phyloP scores from a whole-genome alignment of 2,113 vertebrate genomes.

The Laticauda laticaudata region DNA sequence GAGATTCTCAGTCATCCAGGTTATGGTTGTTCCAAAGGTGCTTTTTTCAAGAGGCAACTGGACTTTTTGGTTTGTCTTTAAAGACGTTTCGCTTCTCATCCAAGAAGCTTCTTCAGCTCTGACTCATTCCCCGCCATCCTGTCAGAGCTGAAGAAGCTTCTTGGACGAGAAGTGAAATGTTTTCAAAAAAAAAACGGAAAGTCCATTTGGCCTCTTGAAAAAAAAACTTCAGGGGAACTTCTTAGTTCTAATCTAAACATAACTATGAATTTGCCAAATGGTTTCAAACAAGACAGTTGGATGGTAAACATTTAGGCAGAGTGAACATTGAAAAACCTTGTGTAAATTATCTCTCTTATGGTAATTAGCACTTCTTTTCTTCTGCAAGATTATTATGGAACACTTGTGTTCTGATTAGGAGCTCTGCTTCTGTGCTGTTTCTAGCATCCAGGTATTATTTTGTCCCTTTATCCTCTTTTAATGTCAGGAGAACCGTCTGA shows the following conservation, averaged over 20 bases:
- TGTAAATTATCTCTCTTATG: neutral
- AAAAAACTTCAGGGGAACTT: neutral
- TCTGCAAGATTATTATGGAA: neutral
- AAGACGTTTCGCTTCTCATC: no score
- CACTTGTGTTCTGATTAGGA: neutral
- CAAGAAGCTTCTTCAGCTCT: no score
- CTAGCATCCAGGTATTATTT: fast-evolving
- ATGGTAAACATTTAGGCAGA: neutral
- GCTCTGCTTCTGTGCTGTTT: neutral
- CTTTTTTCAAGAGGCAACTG: no score
- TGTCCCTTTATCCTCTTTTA: neutral
- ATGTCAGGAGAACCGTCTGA: slow-evolving; percentile 80
- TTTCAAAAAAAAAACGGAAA: no score
- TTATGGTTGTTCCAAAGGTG: no score
- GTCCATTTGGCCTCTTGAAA: no score
- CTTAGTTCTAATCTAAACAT: neutral
- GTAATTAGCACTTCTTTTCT: neutral
- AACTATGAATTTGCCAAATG: neutral
- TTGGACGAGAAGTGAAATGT: no score
- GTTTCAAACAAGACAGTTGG: neutral
- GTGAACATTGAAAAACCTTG: neutral
- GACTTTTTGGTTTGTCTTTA: no score
- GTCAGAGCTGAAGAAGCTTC: no score
- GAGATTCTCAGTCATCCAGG: no score
- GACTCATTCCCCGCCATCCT: no score